Conservation (phyloP, 1,140 invertebrate species). For the Drosophila arawakana region DNA sequence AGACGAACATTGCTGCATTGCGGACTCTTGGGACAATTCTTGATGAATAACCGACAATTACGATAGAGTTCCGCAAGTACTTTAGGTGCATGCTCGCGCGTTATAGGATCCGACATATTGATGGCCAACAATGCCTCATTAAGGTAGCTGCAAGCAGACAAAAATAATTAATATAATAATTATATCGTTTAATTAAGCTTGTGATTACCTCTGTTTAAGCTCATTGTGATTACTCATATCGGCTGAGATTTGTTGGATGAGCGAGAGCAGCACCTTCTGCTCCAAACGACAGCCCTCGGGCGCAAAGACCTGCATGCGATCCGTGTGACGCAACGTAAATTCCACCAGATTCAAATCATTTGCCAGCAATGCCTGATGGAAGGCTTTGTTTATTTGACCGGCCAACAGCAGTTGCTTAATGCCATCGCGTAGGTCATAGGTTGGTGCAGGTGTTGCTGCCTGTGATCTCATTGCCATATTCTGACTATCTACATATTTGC, state of each 20-base stretch:
- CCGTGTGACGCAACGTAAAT: slow-evolving; percentile 92
- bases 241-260: slow-evolving; percentile 96
- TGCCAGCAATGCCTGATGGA: slow-evolving; percentile 94
- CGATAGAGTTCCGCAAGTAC: slow-evolving; percentile 91
- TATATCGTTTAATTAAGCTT: neutral
- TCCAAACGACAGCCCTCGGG: slow-evolving; percentile 88
- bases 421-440: slow-evolving; percentile 88
- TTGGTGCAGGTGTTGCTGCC: slow-evolving; percentile 88
- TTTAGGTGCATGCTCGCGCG: slow-evolving; percentile 92
- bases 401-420: slow-evolving; percentile 90
- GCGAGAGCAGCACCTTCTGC: slow-evolving; percentile 94
- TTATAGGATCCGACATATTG: slow-evolving; percentile 90
- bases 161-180: neutral
- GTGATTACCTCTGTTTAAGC: slow-evolving; percentile 91
- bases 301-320: slow-evolving; percentile 91
- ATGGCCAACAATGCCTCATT: slow-evolving; percentile 94
- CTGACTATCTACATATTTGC: slow-evolving; percentile 87
- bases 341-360: slow-evolving; percentile 94
- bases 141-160: slow-evolving; percentile 89
- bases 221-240: slow-evolving; percentile 94
- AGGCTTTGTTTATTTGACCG: slow-evolving; percentile 93
- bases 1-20: slow-evolving; percentile 90
- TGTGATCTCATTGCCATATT: slow-evolving; percentile 87
- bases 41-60: slow-evolving; percentile 90
- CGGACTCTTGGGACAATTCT: slow-evolving; percentile 88